A percentile compares a stretch with the other conserved stretches of the same genome.
These are phyloP conservation scores for Pseudomyrmex cubaensis DNA, from an alignment of 1,140 invertebrate genomes.

Conservation along the genomic window DNA sequence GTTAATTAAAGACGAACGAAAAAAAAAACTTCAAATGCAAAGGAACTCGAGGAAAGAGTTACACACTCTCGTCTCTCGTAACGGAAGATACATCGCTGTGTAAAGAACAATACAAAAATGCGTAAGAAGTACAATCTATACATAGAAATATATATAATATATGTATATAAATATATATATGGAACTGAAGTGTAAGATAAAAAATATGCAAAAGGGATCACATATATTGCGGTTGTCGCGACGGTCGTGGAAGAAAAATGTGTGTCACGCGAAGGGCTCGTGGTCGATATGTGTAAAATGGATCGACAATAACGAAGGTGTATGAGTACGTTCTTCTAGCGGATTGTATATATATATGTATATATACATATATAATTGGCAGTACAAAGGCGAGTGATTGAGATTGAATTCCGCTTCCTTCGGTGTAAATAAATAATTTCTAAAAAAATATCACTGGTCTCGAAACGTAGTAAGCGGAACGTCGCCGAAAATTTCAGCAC, in stretches of 20 bases:
- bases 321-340: slow-evolving; percentile 70
- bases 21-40: slow-evolving; percentile 58
- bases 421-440: slow-evolving; percentile 83
- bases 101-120: slow-evolving; percentile 23
- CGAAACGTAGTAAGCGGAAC: slow-evolving; percentile 72
- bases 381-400: slow-evolving; percentile 77
- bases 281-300: slow-evolving; percentile 53
- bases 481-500: slow-evolving; percentile 62
- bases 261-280: slow-evolving; percentile 42
- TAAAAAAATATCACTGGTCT: slow-evolving; percentile 84
- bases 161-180: slow-evolving; percentile 39
- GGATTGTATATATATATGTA: slow-evolving; percentile 21
- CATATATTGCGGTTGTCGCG: slow-evolving; percentile 65
- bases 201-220: slow-evolving; percentile 53
- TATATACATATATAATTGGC: slow-evolving; percentile 68
- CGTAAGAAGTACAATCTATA: slow-evolving; percentile 22
- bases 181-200: slow-evolving; percentile 55
- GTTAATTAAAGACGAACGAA: slow-evolving; percentile 65
- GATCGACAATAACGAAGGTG: slow-evolving; percentile 64
- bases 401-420: slow-evolving; percentile 79
- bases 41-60: slow-evolving; percentile 55
- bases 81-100: not conserved
- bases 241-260: slow-evolving; percentile 59
- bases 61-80: slow-evolving; percentile 26
- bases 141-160: slow-evolving; percentile 52